Percentiles rank a stretch among this genome's conserved stretches.
These are phyloP conservation scores for Elephas maximus DNA, from an alignment of 2,113 vertebrate species.

Conservation along the genomic window DNA sequence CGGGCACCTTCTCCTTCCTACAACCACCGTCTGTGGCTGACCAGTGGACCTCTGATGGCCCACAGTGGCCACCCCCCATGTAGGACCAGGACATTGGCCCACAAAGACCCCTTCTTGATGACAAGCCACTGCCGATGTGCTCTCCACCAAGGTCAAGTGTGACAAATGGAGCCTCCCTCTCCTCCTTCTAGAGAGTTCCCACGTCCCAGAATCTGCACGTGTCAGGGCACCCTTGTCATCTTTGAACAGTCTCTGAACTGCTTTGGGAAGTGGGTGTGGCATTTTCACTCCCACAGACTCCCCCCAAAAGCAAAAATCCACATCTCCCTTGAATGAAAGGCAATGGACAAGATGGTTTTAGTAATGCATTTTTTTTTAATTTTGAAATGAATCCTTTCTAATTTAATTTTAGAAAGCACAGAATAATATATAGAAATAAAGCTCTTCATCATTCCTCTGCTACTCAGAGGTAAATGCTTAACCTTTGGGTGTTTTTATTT, in stretches of 20 bases:
- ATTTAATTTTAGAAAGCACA: background rate
- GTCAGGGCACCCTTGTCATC: background rate
- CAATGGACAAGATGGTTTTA: background rate
- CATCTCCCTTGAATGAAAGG: background rate
- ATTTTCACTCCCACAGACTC: background rate
- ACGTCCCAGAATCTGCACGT: background rate
- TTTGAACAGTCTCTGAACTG: background rate
- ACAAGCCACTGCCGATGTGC: background rate
- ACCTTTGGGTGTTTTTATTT: background rate
- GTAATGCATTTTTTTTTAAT: background rate
- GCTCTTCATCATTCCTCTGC: background rate
- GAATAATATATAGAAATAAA: background rate
- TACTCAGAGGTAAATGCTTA: background rate
- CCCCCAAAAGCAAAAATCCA: background rate
- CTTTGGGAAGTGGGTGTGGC: background rate
- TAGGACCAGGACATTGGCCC: background rate
- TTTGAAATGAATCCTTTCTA: background rate
- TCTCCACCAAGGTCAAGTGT: background rate
- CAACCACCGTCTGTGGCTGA: slow-evolving; percentile 40
- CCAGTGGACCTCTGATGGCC: slow-evolving; percentile 57
- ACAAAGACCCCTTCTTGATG: background rate
- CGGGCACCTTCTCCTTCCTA: background rate
- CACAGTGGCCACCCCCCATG: slow-evolving; percentile 40
- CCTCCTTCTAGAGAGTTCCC: fast-evolving
- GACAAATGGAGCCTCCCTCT: background rate